Evolutionary conservation across 2,888 invertebrate genomes (phyloP), one percentile per base, ranked within the genome.

Genomic region (Chrysolina haemoptera): DNA sequence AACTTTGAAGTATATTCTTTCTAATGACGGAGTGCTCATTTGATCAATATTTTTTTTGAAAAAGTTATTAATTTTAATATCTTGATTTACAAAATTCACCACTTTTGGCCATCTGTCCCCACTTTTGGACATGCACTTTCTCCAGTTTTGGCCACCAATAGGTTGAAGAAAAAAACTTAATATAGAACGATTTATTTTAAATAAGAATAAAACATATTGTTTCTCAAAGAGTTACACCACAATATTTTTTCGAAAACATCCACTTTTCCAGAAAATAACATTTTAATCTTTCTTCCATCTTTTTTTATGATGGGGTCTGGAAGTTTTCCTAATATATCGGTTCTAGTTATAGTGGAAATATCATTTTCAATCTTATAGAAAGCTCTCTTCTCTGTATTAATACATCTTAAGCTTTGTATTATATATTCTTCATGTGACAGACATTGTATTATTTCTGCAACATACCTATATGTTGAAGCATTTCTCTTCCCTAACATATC

Each of bases 51-150:
- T 46, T 20, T 20, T 12, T 43, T 64, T 64, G 20, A 64, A 64
- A 64, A 64, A 64, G 64, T 64, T 43, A 16, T 43, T 16, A 64
- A 64, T 64, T 64, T 11, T 64, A 43, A 43, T 11, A 64, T 64
- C 43, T 64, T 46, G 18, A 64, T 43, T 64, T 64, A 43, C 64
- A 64, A 64, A 64, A 64, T 64, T 64, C 64, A n/a, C 46, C 64
- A 64, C 64, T 64, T 64, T 41, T 43, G 16, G 40, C 18, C 64
- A 64, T 64, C 40, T 22, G 8, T 64, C 46, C n/a, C 64, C 22
- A 43, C 64, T 64, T 8, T 18, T 64, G 40, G 40, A 18, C 64
- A 64, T 46, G 35, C 63, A 63, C 63, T 20, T 41, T 46, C 14
- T 46, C 46, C 64, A 64, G 43, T 46, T 64, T 43, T 64, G 64